These are phyloP conservation scores for Tinamus guttatus DNA, from an alignment of 2,113 vertebrate species.

Conservation along the genomic window DNA sequence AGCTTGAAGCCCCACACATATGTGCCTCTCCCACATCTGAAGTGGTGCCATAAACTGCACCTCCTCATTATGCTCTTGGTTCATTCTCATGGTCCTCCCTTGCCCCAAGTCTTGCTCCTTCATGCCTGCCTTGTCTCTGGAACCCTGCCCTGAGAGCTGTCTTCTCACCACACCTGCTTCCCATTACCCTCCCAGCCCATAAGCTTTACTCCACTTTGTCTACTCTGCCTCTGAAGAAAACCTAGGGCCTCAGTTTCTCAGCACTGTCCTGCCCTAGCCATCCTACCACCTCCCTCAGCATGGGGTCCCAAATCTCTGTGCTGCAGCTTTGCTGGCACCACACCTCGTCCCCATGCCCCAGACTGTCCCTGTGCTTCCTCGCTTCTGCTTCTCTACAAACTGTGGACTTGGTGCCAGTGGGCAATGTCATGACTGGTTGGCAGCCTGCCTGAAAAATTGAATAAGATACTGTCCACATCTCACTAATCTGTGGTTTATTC, in stretches of 20 bases:
- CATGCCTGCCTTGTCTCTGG: neutral
- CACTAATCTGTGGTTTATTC: neutral
- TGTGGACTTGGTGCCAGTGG: neutral
- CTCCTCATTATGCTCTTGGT: neutral
- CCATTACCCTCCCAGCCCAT: neutral
- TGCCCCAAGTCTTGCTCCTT: neutral
- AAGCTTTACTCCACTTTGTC: neutral
- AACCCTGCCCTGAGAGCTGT: conserved; percentile 1
- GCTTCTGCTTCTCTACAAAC: neutral
- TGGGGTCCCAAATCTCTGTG: neutral
- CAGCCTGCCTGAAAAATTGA: neutral
- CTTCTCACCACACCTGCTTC: neutral
- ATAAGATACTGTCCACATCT: neutral
- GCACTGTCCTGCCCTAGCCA: neutral
- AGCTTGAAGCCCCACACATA: neutral
- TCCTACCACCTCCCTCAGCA: neutral
- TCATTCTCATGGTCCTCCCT: conserved; percentile 38
- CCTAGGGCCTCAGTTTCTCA: neutral
- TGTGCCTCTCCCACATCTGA: neutral
- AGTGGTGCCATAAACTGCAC: neutral
- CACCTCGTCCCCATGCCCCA: neutral
- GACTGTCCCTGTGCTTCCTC: neutral
- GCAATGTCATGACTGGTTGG: neutral
- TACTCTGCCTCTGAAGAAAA: neutral
- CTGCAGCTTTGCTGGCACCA: neutral